Conservation (phyloP, 2,113 vertebrate species). For the Tupaia chinensis region DNA sequence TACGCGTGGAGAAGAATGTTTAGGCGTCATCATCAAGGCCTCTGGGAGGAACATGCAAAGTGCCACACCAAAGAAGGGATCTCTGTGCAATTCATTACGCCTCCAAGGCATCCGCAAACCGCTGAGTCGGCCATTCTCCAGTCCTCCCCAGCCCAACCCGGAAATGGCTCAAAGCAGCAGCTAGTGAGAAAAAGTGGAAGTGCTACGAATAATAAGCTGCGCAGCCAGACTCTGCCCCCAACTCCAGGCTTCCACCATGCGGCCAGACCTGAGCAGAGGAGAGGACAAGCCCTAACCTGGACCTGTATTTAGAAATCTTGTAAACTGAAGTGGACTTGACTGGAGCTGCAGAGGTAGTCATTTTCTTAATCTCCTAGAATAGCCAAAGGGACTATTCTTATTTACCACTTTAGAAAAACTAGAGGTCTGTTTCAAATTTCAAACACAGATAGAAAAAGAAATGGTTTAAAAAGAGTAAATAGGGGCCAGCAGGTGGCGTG, state of each 20-base stretch:
- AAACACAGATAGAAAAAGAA: background rate
- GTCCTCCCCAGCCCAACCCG: background rate
- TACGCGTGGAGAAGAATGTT: background rate
- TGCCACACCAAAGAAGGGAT: background rate
- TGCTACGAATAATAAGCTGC: background rate
- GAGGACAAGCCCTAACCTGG: background rate
- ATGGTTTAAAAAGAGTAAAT: background rate
- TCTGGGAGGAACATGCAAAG: background rate
- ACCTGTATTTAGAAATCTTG: background rate
- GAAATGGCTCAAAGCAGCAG: background rate
- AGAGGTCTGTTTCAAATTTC: slow-evolving; percentile 11
- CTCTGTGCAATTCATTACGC: background rate
- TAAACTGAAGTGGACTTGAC: background rate
- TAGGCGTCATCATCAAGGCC: background rate
- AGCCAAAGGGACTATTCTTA: background rate
- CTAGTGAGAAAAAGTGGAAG: background rate
- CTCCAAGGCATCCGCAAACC: background rate
- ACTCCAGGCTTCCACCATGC: background rate
- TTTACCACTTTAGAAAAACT: slow-evolving; percentile 15
- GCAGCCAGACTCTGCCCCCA: background rate
- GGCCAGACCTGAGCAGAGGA: background rate
- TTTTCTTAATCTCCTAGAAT: background rate
- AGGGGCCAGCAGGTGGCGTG: no score
- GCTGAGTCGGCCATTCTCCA: background rate
- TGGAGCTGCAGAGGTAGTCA: background rate